Evolutionary conservation across 2,113 vertebrate species (phyloP), one percentile per base, ranked within the genome.

Genomic region (Otis tarda): DNA sequence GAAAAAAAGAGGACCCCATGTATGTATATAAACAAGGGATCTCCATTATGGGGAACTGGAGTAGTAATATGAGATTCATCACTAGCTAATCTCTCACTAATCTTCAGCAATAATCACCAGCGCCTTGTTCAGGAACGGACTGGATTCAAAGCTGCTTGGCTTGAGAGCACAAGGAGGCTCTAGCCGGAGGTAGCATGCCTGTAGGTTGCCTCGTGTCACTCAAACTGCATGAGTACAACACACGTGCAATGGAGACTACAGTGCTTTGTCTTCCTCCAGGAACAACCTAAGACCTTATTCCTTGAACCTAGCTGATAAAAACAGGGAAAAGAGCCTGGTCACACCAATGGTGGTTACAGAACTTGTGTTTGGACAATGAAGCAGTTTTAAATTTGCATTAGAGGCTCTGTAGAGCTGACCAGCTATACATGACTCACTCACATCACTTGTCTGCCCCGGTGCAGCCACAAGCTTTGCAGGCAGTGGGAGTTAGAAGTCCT

Each of bases 221-320:
- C 55, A 22, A 68, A 50, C 56, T 35, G 12, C 0, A 0, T 6
- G 12, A 75, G 39, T 45, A 19, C 43, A 83, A 50, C 39, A 50
- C 35, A 61, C 20, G 9, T 23, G 24, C 23, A 16, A 10, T 18
- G 19, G 35, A 31, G 12, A 50, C 35, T 84, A 22, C 19, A 49
- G 50, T 50, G 28, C 33, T 80, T 77, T 52, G 11, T 43, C 68
- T 67, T 94, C 37, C 41, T 80, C 28, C 37, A 69, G 49, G 25
- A 56, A 47, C 53, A 56, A 47, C 53, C 37, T 65, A 73, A 63
- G 35, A 35, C n/a, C 14, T 67, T 39, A 43, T 33, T 65, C 11
- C 39, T 24, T 41, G 30, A 86, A 45, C 20, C 39, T 17, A 74
- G 31, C 23, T 31, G 50, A 63, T 67, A 77, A 80, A 80, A 74